Evolutionary conservation across 2,113 vertebrate species (phyloP), one percentile per base, ranked within the genome.

Genomic region (Hydropotes inermis): DNA sequence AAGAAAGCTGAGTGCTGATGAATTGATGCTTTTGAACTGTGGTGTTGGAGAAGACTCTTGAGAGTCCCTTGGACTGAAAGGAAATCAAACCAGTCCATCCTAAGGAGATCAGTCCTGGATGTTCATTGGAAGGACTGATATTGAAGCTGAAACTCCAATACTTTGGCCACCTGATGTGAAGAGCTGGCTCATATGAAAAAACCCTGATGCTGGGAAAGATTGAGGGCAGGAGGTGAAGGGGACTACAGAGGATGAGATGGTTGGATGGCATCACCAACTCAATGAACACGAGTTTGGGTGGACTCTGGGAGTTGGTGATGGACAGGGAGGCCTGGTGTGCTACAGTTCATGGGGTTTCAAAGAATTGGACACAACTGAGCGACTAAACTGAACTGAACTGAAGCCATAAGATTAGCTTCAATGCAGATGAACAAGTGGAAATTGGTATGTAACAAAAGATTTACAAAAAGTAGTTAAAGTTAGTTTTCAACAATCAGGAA

Each of bases 281-380:
- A 5, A 1, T 67, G 33, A 16, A n/a, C 33, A 9, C 19, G 61
- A 1, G 61, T 67, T n/a, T n/a, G 33, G 7, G 61, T 67, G 8
- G 16, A 67, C 33, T 67, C 7, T 2, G 33, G 33, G 33, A n/a
- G 33, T 67, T 67, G 64, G 16, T 67, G 33, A 67, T 67, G 33
- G 64, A 67, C 33, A 19, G 64, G 64, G 64, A 67, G 8, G 8
- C 33, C 33, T 67, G 64, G 16, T 0, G 4, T 67, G 33, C 64
- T 36, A 33, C 4, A 0, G 4, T 67, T 21, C 64, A 36, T 67
- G 33, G 17, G 17, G 64, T 67, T 1, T 0, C 17, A 36, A 67
- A n/a, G 64, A 10, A 2, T 67, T 1, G 8, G 64, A 67, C 33
- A 36, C 0, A 1, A 21, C 64, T 67, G 64, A 21, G 64, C 0